Evolutionary conservation across 2,797 vertebrate genomes (phyloP), one percentile per base, ranked within the genome.

Genomic region (Pangasius krempfi): DNA sequence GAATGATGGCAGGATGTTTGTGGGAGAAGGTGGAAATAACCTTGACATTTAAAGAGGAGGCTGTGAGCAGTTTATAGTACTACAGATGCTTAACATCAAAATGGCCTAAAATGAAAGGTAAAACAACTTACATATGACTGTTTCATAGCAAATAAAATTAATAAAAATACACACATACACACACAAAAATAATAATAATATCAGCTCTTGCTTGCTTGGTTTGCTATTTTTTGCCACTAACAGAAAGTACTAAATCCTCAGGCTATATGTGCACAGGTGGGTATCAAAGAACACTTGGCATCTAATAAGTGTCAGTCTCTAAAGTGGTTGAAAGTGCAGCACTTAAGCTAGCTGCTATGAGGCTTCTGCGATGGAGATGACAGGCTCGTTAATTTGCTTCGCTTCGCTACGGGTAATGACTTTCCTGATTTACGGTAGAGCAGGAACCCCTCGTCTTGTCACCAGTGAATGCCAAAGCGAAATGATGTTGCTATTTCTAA

Each of bases 401-500:
- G 62, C 81, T 91, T 90, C 70, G 90, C 86, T 86, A 88, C 37
- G 88, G 88, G 88, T 92, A 91, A 93, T 90, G 88, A 92, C 89
- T 92, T 93, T 82, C 84, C 87, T 85, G 88, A 92, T 91, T 87
- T 87, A 91, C 80, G 84, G 83, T 82, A 47, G 58, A 9, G 80
- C 84, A 83, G 86, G 88, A 89, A 87, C 86, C 85, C 56, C 56
- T 86, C 73, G n/a, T 90, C 87, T 88, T 88, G 88, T 90, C 88
- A 89, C 85, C 75, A 81, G 87, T 78, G 86, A 84, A 89, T 62
- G 87, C 58, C 52, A 56, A 89, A 85, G 87, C 87, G 87, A 91
- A 91, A 92, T 89, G 89, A 90, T 91, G 91, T 88, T 90, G 88
- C 92, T 89, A 89, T 91, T 93, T 92, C 78, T 91, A 92, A 93